Evolutionary conservation across 2,797 vertebrate species (phyloP), one percentile per base, ranked within the genome.

Genomic region (Trachurus trachurus): DNA sequence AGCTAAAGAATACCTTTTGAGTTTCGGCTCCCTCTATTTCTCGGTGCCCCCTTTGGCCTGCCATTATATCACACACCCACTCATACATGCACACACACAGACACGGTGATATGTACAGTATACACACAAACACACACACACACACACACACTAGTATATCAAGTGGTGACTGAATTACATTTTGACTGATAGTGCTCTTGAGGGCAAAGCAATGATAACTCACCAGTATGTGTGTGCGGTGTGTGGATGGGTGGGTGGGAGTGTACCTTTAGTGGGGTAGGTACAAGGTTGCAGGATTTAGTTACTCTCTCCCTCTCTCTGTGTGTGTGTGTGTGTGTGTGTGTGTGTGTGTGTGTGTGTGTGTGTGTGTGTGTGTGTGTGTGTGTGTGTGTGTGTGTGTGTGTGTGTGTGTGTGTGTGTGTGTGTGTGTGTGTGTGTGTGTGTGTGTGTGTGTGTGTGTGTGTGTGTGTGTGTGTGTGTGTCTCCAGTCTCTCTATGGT

Each of bases 181-280:
- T 93, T 94, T 93, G 93, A 94, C 81, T 92, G 90, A 93, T 93
- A 87, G 92, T 90, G 88, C 90, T 91, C 93, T 93, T 92, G 89
- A 92, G 93, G 93, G 91, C 90, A 92, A 83, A 90, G 88, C 85
- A 87, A 89, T 88, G 93, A 93, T 93, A 93, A 92, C 86, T 93
- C 90, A 92, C 84, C 84, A 89, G 88, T 81, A 64, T 74, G 61
- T 75, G 54, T 66, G 74, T 59, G 61, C 6, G 34, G 54, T 66
- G 74, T 64, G 79, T 60, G 78, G n/a, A 65, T 47, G 29, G 17
- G 26, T 49, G 63, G 45, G 50, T 44, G 68, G 71, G 74, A 56
- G 71, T 66, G 67, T 81, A 76, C 71, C 70, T 87, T 89, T 87
- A 71, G 73, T 83, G 86, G 67, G 63, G 78, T 84, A 85, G 58